phyloP scores from a whole-genome alignment of 2,888 invertebrate genomes.

The Brachyptera risi region DNA sequence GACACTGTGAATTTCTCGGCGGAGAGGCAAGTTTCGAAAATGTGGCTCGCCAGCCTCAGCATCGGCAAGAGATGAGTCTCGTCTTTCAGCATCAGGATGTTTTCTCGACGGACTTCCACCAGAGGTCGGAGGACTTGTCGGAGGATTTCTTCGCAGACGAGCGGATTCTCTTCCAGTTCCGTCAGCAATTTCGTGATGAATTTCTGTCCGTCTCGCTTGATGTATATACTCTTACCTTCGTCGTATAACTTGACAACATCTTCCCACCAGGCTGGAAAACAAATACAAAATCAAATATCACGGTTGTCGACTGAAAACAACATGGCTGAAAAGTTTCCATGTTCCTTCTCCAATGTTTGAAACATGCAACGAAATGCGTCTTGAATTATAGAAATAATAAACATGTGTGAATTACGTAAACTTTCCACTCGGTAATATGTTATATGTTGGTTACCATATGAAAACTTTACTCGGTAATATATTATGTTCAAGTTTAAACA shows the following conservation, averaged over 20 bases:
- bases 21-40: slow-evolving; percentile 44
- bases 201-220: slow-evolving; percentile 61
- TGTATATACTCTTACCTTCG: slow-evolving; percentile 65
- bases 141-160: slow-evolving; percentile 54
- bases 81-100: slow-evolving; percentile 1
- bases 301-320: too few species aligned
- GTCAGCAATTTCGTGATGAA: slow-evolving; percentile 58
- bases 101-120: slow-evolving; percentile 32
- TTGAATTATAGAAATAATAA: too few species aligned
- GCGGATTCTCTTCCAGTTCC: slow-evolving; percentile 51
- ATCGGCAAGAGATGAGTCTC: slow-evolving; percentile 39
- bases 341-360: too few species aligned
- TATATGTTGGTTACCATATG: too few species aligned
- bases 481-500: too few species aligned
- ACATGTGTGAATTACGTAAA: too few species aligned
- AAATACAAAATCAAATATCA: neutral
- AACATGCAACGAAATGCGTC: too few species aligned
- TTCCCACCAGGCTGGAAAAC: slow-evolving; percentile 59
- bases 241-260: slow-evolving; percentile 60
- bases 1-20: slow-evolving; percentile 6
- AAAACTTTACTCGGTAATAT: too few species aligned
- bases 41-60: slow-evolving; percentile 46
- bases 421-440: too few species aligned
- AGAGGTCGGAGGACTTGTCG: slow-evolving; percentile 55
- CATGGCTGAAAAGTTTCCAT: too few species aligned